These are phyloP conservation scores for Pseudochirops cupreus DNA, from an alignment of 2,797 vertebrate species.

Conservation along the genomic window DNA sequence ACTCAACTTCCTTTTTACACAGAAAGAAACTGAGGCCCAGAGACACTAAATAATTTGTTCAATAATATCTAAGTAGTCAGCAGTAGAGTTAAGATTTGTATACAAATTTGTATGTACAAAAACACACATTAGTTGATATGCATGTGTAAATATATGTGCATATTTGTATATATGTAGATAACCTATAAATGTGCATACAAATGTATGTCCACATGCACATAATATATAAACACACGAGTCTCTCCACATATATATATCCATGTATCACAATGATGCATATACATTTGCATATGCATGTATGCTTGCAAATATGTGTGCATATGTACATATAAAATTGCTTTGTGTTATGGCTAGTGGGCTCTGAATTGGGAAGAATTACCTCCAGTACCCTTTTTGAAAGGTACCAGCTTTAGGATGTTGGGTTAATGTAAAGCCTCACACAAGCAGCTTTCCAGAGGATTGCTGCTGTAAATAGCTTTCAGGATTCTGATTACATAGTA, in stretches of 20 bases:
- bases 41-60: not conserved
- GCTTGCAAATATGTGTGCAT: too few species aligned
- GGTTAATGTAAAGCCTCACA: not conserved
- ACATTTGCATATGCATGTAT: too few species aligned
- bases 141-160: not conserved
- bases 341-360: not conserved
- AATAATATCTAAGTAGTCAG: not conserved
- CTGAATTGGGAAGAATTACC: too few species aligned
- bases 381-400: not conserved
- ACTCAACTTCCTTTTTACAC: not conserved
- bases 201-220: not conserved
- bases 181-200: not conserved
- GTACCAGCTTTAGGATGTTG: not conserved
- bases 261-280: too few species aligned
- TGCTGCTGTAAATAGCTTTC: too few species aligned
- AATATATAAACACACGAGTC: too few species aligned
- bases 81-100: not conserved
- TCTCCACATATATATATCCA: too few species aligned
- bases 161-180: too few species aligned
- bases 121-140: not conserved
- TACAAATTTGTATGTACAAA: not conserved
- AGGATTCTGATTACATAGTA: too few species aligned
- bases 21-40: constrained; percentile 19
- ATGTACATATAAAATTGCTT: not conserved
- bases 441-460: fast-evolving